These are phyloP conservation scores for Hirundichthys speculiger DNA, from an alignment of 2,113 vertebrate species.

Conservation along the genomic window DNA sequence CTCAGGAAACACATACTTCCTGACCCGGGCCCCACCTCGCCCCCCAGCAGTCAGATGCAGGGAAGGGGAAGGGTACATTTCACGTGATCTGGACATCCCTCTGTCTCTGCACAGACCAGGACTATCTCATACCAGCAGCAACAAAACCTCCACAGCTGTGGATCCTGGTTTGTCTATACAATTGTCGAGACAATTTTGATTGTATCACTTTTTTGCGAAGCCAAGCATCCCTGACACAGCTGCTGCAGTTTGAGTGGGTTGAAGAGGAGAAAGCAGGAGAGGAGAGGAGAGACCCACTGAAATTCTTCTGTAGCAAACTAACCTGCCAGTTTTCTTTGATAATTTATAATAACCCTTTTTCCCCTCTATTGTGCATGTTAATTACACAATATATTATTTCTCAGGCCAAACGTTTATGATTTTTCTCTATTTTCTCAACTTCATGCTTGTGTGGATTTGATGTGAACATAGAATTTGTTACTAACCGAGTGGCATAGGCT, in stretches of 20 bases:
- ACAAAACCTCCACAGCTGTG: not conserved
- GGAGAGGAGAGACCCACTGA: not conserved
- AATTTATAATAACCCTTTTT: no score
- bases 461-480: not conserved
- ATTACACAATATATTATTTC: no score
- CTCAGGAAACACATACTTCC: conserved; percentile 82
- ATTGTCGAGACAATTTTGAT: not conserved
- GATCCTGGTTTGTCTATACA: not conserved
- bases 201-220: not conserved
- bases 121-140: conserved; percentile 9
- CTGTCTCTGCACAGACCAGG: not conserved
- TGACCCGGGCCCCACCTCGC: conserved; percentile 67
- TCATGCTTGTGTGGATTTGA: not conserved
- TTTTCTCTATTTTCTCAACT: not conserved
- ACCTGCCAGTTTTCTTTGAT: no score
- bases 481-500: conserved; percentile 88
- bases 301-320: no score
- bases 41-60: conserved; percentile 63
- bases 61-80: conserved; percentile 6
- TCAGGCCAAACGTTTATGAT: no score
- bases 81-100: not conserved
- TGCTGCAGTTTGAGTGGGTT: not conserved
- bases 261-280: not conserved
- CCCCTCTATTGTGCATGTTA: no score
- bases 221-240: not conserved